A percentile compares a stretch with the other conserved stretches of the same genome.
Conservation (phyloP, 2,797 vertebrate genomes). For the Carapus acus region DNA sequence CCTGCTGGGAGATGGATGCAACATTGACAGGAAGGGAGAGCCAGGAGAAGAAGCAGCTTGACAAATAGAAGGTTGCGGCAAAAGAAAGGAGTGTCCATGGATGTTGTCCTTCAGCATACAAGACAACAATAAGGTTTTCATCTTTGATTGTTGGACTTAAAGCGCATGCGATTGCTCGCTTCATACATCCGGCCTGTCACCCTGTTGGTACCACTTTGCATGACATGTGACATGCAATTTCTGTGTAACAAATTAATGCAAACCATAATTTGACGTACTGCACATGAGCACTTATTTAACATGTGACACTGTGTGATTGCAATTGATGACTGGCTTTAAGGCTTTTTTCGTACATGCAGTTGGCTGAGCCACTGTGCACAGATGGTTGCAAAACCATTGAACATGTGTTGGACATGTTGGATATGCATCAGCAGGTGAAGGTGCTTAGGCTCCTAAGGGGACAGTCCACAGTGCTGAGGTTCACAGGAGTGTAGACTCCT, state of each 20-base stretch:
- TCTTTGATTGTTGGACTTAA: not conserved
- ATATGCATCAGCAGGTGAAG: slow-evolving; percentile 32
- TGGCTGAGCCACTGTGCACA: slow-evolving; percentile 52
- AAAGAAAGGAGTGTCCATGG: slow-evolving; percentile 7
- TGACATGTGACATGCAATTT: too few relatives aligned
- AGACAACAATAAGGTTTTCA: slow-evolving; percentile 4
- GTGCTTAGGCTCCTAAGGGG: slow-evolving; percentile 31
- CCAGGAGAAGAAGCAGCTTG: slow-evolving; percentile 25
- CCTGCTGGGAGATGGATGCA: slow-evolving; percentile 54
- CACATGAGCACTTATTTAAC: slow-evolving; percentile 1
- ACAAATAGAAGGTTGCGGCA: slow-evolving; percentile 35
- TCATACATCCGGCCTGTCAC: too few relatives aligned
- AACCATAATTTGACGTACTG: too few relatives aligned
- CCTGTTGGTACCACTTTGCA: too few relatives aligned
- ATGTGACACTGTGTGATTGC: not conserved
- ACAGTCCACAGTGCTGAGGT: slow-evolving; percentile 9
- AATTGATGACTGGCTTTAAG: slow-evolving; percentile 20
- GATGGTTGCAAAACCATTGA: slow-evolving; percentile 63
- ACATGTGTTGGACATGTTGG: slow-evolving; percentile 58
- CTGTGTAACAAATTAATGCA: too few relatives aligned
- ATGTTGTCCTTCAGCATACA: slow-evolving; percentile 21
- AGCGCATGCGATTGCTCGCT: not conserved
- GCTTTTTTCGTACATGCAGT: slow-evolving; percentile 30
- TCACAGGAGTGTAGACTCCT: slow-evolving; percentile 1
- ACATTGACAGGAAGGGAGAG: slow-evolving; percentile 8